A percentile compares a stretch with the other conserved stretches of the same genome.
Conservation (phyloP, 2,797 vertebrate genomes). For the Geotrypetes seraphini region DNA sequence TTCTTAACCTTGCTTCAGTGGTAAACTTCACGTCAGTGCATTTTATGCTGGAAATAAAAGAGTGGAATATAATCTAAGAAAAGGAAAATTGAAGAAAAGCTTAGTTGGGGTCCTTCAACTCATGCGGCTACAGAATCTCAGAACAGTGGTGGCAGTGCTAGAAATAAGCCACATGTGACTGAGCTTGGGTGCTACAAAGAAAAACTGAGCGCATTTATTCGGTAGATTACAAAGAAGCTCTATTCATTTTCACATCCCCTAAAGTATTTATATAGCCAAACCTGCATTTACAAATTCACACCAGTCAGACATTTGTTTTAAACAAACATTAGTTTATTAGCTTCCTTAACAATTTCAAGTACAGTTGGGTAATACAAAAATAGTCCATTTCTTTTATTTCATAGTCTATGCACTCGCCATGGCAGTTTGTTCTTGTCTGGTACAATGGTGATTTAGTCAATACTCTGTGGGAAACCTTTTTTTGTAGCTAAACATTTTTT, state of each 20-base stretch:
- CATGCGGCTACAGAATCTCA: rapidly evolving
- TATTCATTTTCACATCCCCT: slow-evolving; percentile 17
- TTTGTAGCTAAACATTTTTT: slow-evolving; percentile 16
- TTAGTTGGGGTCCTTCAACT: slow-evolving; percentile 6
- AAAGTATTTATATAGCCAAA: too few species aligned
- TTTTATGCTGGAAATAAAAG: not conserved
- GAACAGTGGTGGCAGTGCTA: not conserved
- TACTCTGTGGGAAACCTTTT: slow-evolving; percentile 31
- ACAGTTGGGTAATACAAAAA: slow-evolving; percentile 28
- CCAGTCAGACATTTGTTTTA: slow-evolving; percentile 15
- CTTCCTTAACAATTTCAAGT: slow-evolving; percentile 1
- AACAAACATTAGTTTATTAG: too few species aligned
- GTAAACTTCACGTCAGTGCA: not conserved
- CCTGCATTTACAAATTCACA: slow-evolving; percentile 13
- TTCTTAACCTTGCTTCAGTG: slow-evolving; percentile 8
- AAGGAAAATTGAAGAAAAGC: not conserved
- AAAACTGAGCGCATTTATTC: not conserved
- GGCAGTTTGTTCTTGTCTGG: slow-evolving; percentile 16
- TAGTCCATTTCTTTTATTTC: slow-evolving; percentile 42
- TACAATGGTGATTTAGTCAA: slow-evolving; percentile 35
- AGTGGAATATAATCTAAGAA: not conserved
- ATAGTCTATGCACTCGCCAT: slow-evolving; percentile 17
- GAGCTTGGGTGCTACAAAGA: not conserved
- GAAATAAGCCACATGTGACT: not conserved
- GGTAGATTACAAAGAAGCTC: not conserved